Evolutionary conservation across 1,140 invertebrate genomes (phyloP), one percentile per base, ranked within the genome.

Genomic region (Drosophila novamexicana): DNA sequence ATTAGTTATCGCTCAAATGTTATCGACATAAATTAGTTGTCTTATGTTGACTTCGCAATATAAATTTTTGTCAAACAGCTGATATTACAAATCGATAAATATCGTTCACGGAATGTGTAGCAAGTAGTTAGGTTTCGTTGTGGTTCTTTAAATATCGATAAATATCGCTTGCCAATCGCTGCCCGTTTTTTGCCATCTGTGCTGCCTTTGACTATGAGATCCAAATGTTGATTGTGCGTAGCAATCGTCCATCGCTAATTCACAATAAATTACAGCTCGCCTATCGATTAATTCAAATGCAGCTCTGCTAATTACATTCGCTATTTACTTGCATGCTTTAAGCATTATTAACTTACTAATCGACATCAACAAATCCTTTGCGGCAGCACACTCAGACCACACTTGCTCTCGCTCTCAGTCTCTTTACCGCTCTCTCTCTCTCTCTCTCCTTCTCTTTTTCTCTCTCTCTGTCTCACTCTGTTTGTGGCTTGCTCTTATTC

Each of bases 271-370:
- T 22, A 22, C 22, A 22, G 22, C 22, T 22, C 22, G 22, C 22
- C 22, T 29, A 29, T 29, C 22, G 22, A 29, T 29, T 29, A 29
- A 0, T 29, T 29, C 22, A 29, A 29, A 29, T 29, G 22, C 22
- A 29, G 7, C 42, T 9, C 9, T 34, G 50, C 36, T 47, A 62
- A 62, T 61, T 69, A 62, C 66, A 49, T 22, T 61, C 39, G 5
- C 18, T 22, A 58, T 58, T 66, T 66, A 58, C 32, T 39, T 58
- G 44, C 34, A 34, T 50, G 29, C 8, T 52, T 9, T 29, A 29
- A 69, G 42, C 36, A 12, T 69, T 69, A 61, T 69, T 62, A 61
- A 69, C 57, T 59, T 44, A 44, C 50, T 52, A 52, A 52, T 29
- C 22, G 42, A 14, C 44, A 37, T 44, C 44, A 36, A 14, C 42